Base-by-base conservation (phyloP, 2,113 vertebrate genomes). In the Callipepla squamata region DNA sequence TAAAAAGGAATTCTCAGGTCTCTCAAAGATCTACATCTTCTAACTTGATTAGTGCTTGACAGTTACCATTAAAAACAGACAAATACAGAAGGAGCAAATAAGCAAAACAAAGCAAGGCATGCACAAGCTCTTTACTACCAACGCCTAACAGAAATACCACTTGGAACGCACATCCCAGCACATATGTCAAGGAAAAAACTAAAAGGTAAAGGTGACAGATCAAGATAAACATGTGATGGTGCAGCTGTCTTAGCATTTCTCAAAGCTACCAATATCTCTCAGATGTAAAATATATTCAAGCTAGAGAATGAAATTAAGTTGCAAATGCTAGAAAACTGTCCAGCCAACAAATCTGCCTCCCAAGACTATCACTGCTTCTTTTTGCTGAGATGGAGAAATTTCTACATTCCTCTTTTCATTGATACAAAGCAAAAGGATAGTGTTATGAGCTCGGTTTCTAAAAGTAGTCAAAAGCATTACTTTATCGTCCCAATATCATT, bases 121-220 rank as follows among this genome's bases (percentile, higher is more conserved):
- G 23, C 5, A 44, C 28, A 53, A 86, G 17, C 57, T 87, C 26
- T 62, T 91, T 61, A 72, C 50, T 53, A 75, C 11, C 62, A 87
- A 68, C 4, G 61, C 1, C 0, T 30, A 61, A 65, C 16, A 88
- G 55, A 25, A 2, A 1, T 7, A 34, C 14, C 15, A 44, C 44
- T 82, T 72, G 53, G 42, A 93, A 34, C 2, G 14, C 82, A 76
- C 55, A 79, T 38, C 20, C 63, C 45, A 79, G 34, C 28, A 32
- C 0, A 0, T 20, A 61, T 5, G 11, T 23, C 58, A 85, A 72
- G 48, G 57, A 74, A 53, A 51, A 25, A 32, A 26, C 7, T 65
- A 65, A 66, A 4, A 16, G 32, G 19, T 21, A 80, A 48, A 78
- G 38, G 4, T n/a, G 61, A 69, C 30, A 80, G 63, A 72, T 65